These are phyloP conservation scores for Drosophila funebris DNA, from an alignment of 1,140 invertebrate genomes.

Conservation along the genomic window DNA sequence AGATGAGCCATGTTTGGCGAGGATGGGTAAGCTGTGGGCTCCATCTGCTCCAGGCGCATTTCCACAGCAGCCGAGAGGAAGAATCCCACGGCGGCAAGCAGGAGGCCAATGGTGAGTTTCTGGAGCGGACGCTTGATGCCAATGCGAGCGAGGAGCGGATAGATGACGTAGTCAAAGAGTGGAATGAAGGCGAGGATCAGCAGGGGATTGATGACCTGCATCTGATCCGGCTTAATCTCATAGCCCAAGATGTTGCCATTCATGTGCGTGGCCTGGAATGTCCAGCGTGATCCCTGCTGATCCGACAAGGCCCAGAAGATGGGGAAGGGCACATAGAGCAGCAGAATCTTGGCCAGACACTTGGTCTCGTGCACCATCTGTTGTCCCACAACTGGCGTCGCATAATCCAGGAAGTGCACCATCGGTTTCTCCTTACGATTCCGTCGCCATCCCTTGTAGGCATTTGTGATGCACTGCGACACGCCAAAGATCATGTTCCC, in stretches of 20 bases:
- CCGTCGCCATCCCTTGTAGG: constrained; percentile 84
- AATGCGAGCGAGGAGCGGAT: constrained; percentile 85
- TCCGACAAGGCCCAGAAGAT: constrained; percentile 94
- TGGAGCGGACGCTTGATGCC: constrained; percentile 87
- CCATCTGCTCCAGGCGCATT: constrained; percentile 89
- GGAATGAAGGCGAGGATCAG: constrained; percentile 94
- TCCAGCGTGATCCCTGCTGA: constrained; percentile 96
- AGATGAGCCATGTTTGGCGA: constrained; percentile 86
- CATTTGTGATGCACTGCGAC: constrained; percentile 88
- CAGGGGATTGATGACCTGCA: constrained; percentile 94
- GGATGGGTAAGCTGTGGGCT: constrained; percentile 85
- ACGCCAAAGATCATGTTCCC: constrained; percentile 94
- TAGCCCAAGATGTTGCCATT: constrained; percentile 89
- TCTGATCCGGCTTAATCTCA: constrained; percentile 93
- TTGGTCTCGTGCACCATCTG: constrained; percentile 89
- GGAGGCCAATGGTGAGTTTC: constrained; percentile 92
- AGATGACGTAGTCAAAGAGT: constrained; percentile 91
- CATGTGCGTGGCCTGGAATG: constrained; percentile 96
- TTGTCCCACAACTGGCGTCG: constrained; percentile 88
- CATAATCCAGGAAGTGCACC: constrained; percentile 93
- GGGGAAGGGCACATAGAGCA: constrained; percentile 89
- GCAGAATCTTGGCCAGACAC: constrained; percentile 87
- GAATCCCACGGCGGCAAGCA: constrained; percentile 93
- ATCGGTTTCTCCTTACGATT: constrained; percentile 83
- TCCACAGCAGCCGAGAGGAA: constrained; percentile 94